Evolutionary conservation across 1,140 invertebrate species (phyloP).

Genomic region (Zaprionus nigranus): DNA sequence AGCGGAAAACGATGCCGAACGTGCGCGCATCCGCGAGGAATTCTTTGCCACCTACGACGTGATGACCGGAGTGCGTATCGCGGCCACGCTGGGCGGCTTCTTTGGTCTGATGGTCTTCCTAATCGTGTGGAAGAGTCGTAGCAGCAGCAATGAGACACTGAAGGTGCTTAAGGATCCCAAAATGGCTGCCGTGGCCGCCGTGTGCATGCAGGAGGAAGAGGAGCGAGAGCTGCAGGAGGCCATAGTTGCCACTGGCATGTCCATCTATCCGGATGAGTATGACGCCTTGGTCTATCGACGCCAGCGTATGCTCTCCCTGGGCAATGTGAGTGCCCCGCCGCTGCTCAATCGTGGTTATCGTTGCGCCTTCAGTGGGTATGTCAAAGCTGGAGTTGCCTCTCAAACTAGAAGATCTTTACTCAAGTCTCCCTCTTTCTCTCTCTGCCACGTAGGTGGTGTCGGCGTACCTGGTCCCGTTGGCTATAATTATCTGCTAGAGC

Average conservation of each 20-base stretch:
- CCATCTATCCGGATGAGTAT: slow-evolving; percentile 85
- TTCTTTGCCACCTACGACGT: slow-evolving; percentile 96
- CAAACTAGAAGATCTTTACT: not conserved
- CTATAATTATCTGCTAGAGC: slow-evolving; percentile 88
- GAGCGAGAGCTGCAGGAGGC: slow-evolving; percentile 89
- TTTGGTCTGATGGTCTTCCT: slow-evolving; percentile 94
- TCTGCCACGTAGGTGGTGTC: slow-evolving; percentile 51
- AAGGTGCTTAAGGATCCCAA: slow-evolving; percentile 87
- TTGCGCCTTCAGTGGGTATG: slow-evolving; percentile 89
- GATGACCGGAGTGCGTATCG: slow-evolving; percentile 95
- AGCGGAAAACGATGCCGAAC: slow-evolving; percentile 71
- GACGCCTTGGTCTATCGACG: slow-evolving; percentile 85
- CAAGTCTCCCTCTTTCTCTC: too few species aligned
- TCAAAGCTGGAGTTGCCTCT: not conserved
- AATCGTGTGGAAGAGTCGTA: slow-evolving; percentile 94
- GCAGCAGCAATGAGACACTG: slow-evolving; percentile 89
- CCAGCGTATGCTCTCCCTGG: slow-evolving; percentile 85
- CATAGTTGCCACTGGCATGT: slow-evolving; percentile 88
- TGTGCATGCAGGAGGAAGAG: slow-evolving; percentile 91
- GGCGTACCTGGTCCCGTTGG: slow-evolving; percentile 85
- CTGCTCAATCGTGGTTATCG: slow-evolving; percentile 85
- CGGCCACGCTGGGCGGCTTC: slow-evolving; percentile 94
- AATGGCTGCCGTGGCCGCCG: slow-evolving; percentile 88
- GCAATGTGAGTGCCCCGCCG: slow-evolving; percentile 85
- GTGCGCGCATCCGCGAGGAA: slow-evolving; percentile 89